Evolutionary conservation across 2,888 invertebrate species (phyloP), one percentile per base, ranked within the genome.

Genomic region (Agriotes lineatus): DNA sequence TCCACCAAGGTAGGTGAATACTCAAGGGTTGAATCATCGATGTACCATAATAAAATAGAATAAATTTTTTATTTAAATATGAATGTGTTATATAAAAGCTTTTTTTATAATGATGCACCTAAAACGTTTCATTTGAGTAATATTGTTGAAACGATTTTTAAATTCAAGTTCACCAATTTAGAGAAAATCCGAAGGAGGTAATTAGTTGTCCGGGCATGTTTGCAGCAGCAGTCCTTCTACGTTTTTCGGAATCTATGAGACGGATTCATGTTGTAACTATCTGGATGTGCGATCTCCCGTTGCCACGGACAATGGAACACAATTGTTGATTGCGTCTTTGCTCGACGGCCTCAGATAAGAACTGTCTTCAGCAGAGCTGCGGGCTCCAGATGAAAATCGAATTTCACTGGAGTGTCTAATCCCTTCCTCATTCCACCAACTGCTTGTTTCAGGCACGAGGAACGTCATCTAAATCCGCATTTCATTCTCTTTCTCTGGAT

Each of bases 291-390:
- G 75, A 77, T 77, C 77, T 75, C 64, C 72, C 73, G 73, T 74
- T 72, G 69, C 70, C 69, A 70, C 73, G 73, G 76, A 76, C 75
- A 76, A 76, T 75, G 73, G 75, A 72, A 70, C 76, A 70, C 75
- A 75, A 77, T 77, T 76, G 77, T 77, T 77, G 78, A 77, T 76
- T 77, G 76, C 77, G 75, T 76, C 77, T 75, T 75, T 70, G 72
- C 75, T 74, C 73, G 74, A 76, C 76, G 75, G 74, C 63, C 71
- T 61, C 60, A 77, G 78, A 78, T 77, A 78, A 78, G 77, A 73
- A 73, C 75, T 74, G 76, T 78, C 79, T 77, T 74, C 73, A 66
- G 67, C 77, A 77, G 76, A 75, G 69, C 72, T 70, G 69, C 66
- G 73, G 74, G 74, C 74, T 76, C 73, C 71, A 74, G 75, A 73